Evolutionary conservation across 2,797 vertebrate species (phyloP), one percentile per base, ranked within the genome.

Genomic region (Melanotaenia pygmaea): DNA sequence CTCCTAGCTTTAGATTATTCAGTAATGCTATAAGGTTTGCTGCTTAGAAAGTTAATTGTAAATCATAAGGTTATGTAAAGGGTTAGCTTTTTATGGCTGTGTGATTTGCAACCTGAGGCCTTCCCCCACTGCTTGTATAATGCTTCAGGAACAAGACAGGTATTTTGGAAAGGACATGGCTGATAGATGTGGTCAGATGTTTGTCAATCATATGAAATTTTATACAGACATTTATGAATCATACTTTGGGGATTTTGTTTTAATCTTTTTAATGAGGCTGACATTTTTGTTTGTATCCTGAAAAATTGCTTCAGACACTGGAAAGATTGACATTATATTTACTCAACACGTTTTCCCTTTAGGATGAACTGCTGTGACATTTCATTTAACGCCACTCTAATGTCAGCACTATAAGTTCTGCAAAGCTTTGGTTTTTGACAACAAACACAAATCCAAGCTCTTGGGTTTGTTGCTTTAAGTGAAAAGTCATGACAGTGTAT

Each of bases 61-160:
- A 71, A 72, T 81, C 12, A 16, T 67, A 47, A 66, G 30, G 65
- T 81, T 83, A 73, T 70, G 62, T 73, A 72, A 74, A 64, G 75
- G 13, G 67, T 79, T 10, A 37, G 76, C 69, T 57, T 67, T 72
- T 74, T 75, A 85, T 85, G 67, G 57, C 26, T n/a, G 32, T 38
- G 40, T 67, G 47, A 59, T 59, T 45, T 79, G 70, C 57, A 72
- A 79, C 43, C 59, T 64, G 45, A 75, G 38, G 60, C 51, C 47
- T 69, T 74, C 54, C 75, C 32, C 50, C 77, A 51, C 59, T 14
- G 28, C 59, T 32, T 67, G 26, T 47, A 51, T 59, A 35, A 70
- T 60, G 11, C 62, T 63, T 70, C 51, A 66, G 53, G 35, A 7
- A 51, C 16, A 73, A 58, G 34, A 1, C 13, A 61, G 14, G 37